phyloP scores from a whole-genome alignment of 2,888 invertebrate genomes.

The Mythimna loreyi region DNA sequence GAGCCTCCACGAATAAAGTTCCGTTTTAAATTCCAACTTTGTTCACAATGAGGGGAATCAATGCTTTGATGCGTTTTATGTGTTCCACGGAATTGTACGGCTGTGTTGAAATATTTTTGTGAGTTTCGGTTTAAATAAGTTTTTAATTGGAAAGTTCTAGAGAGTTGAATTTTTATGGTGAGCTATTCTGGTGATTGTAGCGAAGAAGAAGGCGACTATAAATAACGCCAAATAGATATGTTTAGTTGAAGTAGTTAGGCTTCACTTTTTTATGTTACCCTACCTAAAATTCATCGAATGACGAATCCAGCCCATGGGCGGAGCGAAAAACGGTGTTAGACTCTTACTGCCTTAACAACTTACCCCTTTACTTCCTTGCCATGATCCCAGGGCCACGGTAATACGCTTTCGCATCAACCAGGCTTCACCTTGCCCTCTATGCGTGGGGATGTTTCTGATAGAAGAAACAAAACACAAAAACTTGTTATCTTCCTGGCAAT shows the following conservation, averaged over 20 bases:
- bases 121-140: conserved; percentile 14
- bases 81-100: conserved; percentile 39
- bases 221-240: not conserved
- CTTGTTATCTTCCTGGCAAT: not conserved
- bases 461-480: not conserved
- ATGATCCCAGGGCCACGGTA: too few relatives aligned
- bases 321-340: too few relatives aligned
- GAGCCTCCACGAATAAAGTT: conserved; percentile 29
- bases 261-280: too few relatives aligned
- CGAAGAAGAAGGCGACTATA: not conserved
- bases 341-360: too few relatives aligned
- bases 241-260: too few relatives aligned
- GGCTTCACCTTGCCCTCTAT: too few relatives aligned
- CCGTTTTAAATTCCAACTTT: conserved; percentile 53
- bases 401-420: too few relatives aligned
- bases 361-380: too few relatives aligned
- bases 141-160: not conserved
- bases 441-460: not conserved
- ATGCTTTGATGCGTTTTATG: conserved; percentile 48
- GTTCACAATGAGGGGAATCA: conserved; percentile 35
- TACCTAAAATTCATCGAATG: too few relatives aligned
- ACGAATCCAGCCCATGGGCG: too few relatives aligned
- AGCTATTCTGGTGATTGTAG: not conserved
- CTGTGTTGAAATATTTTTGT: conserved; percentile 38
- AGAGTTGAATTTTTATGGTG: not conserved